Percentiles rank a stretch among this genome's conserved stretches.
phyloP scores from a whole-genome alignment of 2,888 invertebrate species.

The Smittia aterrima region DNA sequence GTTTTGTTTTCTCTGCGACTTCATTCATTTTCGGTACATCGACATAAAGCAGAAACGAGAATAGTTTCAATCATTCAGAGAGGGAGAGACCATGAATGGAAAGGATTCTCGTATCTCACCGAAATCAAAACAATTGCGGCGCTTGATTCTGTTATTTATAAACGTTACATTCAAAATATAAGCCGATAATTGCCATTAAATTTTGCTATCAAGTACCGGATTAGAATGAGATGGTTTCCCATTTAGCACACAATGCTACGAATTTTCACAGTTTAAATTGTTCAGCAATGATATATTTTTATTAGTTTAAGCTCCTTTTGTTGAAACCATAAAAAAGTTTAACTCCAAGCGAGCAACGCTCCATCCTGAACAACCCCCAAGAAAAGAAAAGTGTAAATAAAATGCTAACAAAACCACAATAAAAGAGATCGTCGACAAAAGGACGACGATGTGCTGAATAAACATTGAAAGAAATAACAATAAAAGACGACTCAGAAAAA shows the following conservation, averaged over 20 bases:
- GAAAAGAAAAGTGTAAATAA: slow-evolving; percentile 16
- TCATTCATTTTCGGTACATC: neutral
- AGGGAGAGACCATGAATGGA: neutral
- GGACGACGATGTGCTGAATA: slow-evolving; percentile 38
- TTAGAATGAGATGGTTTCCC: slow-evolving; percentile 5
- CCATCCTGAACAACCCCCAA: neutral
- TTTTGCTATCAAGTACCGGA: slow-evolving; percentile 33
- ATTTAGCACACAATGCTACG: slow-evolving; percentile 6
- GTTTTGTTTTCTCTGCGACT: slow-evolving; percentile 10
- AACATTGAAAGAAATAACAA: slow-evolving; percentile 35
- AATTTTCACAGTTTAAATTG: neutral
- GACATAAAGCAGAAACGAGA: neutral
- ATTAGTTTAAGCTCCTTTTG: slow-evolving; percentile 37
- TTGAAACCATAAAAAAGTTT: slow-evolving; percentile 7
- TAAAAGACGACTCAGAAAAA: slow-evolving; percentile 28
- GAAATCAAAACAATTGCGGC: slow-evolving; percentile 32
- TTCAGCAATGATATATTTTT: slow-evolving; percentile 31
- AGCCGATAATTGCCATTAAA: slow-evolving; percentile 41
- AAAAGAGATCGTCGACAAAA: slow-evolving; percentile 35
- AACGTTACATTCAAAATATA: slow-evolving; percentile 34
- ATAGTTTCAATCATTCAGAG: neutral
- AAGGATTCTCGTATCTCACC: slow-evolving; percentile 17
- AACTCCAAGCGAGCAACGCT: neutral
- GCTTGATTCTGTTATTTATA: slow-evolving; percentile 38
- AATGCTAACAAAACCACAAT: slow-evolving; percentile 19